Conservation (phyloP, 2,888 invertebrate genomes). For the Crepidodera aurea region DNA sequence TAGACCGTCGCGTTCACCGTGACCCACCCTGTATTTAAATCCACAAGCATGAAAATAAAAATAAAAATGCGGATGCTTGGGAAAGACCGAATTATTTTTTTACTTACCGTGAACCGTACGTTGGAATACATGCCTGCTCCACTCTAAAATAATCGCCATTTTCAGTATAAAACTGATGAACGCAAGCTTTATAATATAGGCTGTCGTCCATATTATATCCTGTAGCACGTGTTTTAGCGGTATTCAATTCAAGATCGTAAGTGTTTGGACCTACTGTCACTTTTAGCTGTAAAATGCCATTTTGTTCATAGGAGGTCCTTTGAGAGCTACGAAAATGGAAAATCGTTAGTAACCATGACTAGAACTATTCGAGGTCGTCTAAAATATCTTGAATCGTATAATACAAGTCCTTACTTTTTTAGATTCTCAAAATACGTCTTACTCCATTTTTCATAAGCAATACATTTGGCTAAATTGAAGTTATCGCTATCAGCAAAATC, state of each 20-base stretch:
- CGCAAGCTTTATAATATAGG: conserved; percentile 72
- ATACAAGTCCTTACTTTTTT: conserved; percentile 63
- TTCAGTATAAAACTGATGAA: conserved; percentile 74
- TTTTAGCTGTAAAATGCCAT: conserved; percentile 68
- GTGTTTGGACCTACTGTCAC: conserved; percentile 65
- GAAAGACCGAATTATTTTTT: too few relatives aligned
- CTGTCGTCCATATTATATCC: conserved; percentile 72
- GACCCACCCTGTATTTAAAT: too few relatives aligned
- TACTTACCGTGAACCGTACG: conserved; percentile 67
- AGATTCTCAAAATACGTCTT: conserved; percentile 70
- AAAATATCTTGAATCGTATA: too few relatives aligned
- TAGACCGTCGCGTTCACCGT: too few relatives aligned
- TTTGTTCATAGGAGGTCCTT: conserved; percentile 81
- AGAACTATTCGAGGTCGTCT: too few relatives aligned
- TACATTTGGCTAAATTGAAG: conserved; percentile 66
- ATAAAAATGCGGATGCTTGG: too few relatives aligned
- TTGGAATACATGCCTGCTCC: conserved; percentile 69
- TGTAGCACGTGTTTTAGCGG: conserved; percentile 75
- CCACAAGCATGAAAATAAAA: too few relatives aligned
- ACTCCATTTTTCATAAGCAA: conserved; percentile 76
- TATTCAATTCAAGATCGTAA: conserved; percentile 65
- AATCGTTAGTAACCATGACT: too few relatives aligned
- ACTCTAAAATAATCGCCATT: conserved; percentile 75
- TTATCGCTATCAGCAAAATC: conserved; percentile 74
- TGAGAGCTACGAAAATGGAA: conserved; percentile 67